A percentile compares a stretch with the other conserved stretches of the same genome.
Conservation (phyloP, 64 coral and sea anemone genomes). For the Porites australiensis region DNA sequence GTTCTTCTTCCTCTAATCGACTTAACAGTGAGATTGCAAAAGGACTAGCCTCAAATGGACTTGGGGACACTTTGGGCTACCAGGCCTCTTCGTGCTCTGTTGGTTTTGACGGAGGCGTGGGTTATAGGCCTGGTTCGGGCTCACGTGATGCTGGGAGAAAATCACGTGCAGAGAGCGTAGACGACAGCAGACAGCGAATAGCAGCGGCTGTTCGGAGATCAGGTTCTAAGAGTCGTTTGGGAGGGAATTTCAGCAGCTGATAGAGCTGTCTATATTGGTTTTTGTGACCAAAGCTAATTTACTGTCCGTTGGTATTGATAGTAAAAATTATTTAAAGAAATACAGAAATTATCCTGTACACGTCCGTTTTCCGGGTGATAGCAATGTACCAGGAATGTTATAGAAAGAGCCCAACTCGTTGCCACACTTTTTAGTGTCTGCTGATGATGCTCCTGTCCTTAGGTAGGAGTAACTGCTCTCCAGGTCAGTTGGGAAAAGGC, state of each 20-base stretch:
- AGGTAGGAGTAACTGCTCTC: too few species aligned
- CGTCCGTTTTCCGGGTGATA: too few species aligned
- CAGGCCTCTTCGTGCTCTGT: slow-evolving; percentile 62
- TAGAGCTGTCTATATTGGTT: background rate
- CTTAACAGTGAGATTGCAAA: slow-evolving; percentile 5
- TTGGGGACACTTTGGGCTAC: background rate
- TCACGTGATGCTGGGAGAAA: slow-evolving; percentile 61
- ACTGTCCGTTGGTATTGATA: too few species aligned
- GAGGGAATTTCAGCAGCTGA: slow-evolving; percentile 58
- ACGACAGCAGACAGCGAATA: slow-evolving; percentile 73
- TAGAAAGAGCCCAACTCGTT: too few species aligned
- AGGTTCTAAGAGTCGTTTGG: slow-evolving; percentile 55
- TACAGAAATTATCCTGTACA: too few species aligned
- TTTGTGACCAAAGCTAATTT: too few species aligned
- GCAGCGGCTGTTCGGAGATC: slow-evolving; percentile 59
- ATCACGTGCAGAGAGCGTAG: slow-evolving; percentile 68
- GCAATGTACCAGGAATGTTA: too few species aligned
- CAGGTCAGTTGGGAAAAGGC: too few species aligned
- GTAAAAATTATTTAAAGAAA: too few species aligned
- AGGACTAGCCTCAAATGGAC: slow-evolving; percentile 31
- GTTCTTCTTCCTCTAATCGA: slow-evolving; percentile 4
- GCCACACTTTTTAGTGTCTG: too few species aligned
- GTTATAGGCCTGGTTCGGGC: slow-evolving; percentile 21
- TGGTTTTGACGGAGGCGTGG: slow-evolving; percentile 78
- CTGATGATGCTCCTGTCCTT: too few species aligned